Evolutionary conservation across 2,888 invertebrate genomes (phyloP), one percentile per base, ranked within the genome.

Genomic region (Athalia circularis): DNA sequence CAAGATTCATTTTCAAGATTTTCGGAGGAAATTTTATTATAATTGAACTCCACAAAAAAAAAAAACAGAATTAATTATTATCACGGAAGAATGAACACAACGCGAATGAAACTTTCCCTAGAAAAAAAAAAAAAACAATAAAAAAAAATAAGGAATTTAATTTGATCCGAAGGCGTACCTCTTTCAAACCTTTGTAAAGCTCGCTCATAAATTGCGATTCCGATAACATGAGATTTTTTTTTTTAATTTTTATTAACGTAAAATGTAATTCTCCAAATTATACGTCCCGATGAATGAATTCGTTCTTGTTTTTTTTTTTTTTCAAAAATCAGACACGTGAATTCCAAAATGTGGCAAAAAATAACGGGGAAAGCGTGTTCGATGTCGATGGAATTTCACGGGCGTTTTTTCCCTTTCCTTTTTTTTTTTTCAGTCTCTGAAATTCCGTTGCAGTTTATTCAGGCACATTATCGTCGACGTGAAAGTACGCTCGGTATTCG

Each of bases 401-500:
- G 2, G 29, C 29, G 29, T 29, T 29, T 29, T 29, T n/a, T n/a
- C n/a, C n/a, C n/a, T n/a, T n/a, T n/a, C n/a, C n/a, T n/a, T n/a
- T n/a, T 29, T 29, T 29, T 29, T 2, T 29, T 29, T 29, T 0
- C 29, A 29, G 29, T 29, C 29, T 29, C 48, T 65, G 47, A 13
- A 13, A 48, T 65, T 48, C 48, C 29, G 29, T 48, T 13, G 1
- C 48, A 65, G n/a, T 65, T 48, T 7, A 48, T 13, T 47, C 48
- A 5, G 7, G 6, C 9, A 48, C n/a, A 48, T 65, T 15, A 11
- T 5, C n/a, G n/a, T 13, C 13, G 65, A 29, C 29, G 29, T 29
- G 8, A 47, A 65, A 65, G 47, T 13, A 65, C 48, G 65, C 48
- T 65, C 9, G 65, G 48, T 48, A 65, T 65, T 48, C 47, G 65